Conservation (phyloP, 92 coral and sea anemone species). For the Parazoanthus swiftii region DNA sequence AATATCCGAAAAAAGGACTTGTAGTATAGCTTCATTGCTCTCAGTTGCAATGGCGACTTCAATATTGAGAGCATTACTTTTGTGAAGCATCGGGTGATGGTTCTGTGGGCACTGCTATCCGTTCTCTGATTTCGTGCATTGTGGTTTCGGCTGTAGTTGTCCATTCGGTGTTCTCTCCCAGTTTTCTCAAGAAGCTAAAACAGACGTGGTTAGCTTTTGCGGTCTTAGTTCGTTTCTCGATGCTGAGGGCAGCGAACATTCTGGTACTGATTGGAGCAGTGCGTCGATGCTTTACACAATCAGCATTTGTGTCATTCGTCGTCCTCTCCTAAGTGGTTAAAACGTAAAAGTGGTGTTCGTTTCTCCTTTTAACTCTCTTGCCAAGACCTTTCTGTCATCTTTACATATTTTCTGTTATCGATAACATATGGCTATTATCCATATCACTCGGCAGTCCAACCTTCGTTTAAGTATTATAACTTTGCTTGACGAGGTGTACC, state of each 20-base stretch:
- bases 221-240: conserved; percentile 45
- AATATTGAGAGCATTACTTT: conserved; percentile 35
- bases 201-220: conserved; percentile 61
- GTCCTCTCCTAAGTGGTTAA: not conserved
- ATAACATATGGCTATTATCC: conserved; percentile 13
- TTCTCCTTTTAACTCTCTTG: not conserved
- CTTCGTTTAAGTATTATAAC: too few relatives aligned
- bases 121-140: conserved; percentile 48
- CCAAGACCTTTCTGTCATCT: conserved; percentile 53
- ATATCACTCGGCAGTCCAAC: too few relatives aligned
- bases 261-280: conserved; percentile 66
- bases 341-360: not conserved
- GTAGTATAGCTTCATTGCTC: conserved; percentile 53
- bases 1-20: conserved; percentile 52
- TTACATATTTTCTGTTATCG: conserved; percentile 42
- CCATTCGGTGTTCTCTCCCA: conserved; percentile 44
- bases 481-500: too few relatives aligned
- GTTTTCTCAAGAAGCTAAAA: conserved; percentile 60
- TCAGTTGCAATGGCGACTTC: conserved; percentile 50
- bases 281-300: conserved; percentile 52
- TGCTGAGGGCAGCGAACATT: conserved; percentile 44
- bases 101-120: conserved; percentile 51
- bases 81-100: conserved; percentile 60
- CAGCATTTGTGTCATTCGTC: conserved; percentile 24
- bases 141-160: conserved; percentile 33